phyloP scores from a whole-genome alignment of 2,888 invertebrate species.

The Lutraria lutraria region DNA sequence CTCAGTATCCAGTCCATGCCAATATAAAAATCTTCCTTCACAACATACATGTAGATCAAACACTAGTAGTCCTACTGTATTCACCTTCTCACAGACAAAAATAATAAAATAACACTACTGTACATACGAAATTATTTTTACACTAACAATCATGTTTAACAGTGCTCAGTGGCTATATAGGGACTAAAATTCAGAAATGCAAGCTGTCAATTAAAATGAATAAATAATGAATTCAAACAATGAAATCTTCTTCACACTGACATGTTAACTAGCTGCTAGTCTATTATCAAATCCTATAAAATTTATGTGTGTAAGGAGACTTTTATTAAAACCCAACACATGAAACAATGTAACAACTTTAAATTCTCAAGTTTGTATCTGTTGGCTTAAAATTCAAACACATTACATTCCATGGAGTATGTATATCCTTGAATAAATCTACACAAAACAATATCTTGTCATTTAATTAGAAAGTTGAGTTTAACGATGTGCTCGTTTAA shows the following conservation, averaged over 20 bases:
- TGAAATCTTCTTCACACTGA: no score
- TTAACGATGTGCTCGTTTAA: neutral
- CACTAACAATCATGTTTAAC: no score
- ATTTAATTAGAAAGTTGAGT: neutral
- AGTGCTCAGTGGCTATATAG: no score
- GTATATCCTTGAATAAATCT: neutral
- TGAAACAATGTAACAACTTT: neutral
- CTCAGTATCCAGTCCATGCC: no score
- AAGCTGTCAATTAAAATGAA: neutral
- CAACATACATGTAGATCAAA: no score
- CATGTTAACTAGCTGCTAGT: no score
- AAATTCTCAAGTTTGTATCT: neutral
- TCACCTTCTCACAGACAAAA: no score
- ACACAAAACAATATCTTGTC: neutral
- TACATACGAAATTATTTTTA: no score
- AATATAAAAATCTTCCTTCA: no score
- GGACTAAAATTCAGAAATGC: neutral
- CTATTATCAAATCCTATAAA: neutral
- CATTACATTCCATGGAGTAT: neutral
- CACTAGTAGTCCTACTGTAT: no score
- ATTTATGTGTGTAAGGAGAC: neutral
- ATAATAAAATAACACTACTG: no score
- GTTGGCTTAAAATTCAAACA: neutral
- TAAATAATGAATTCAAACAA: neutral
- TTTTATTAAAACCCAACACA: neutral